Percentiles rank a stretch among this genome's conserved stretches.
Conservation (phyloP, 2,888 invertebrate species). For the Aethes cnicana region DNA sequence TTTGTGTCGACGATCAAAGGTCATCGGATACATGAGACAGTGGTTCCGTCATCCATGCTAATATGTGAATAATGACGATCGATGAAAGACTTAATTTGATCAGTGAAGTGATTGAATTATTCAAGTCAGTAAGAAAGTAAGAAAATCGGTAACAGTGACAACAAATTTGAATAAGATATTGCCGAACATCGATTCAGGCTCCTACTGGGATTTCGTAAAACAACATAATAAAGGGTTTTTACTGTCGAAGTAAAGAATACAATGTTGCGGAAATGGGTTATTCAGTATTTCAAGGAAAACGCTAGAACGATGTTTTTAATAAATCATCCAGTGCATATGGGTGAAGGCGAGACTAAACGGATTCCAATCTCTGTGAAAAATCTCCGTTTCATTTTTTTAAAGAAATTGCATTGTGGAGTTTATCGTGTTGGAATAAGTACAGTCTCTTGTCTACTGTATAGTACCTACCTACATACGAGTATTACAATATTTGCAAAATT, state of each 20-base stretch:
- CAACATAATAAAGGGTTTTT: constrained; percentile 18
- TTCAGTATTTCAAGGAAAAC: constrained; percentile 5
- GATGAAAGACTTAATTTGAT: not conserved
- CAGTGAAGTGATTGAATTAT: not conserved
- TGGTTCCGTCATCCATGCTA: constrained; percentile 22
- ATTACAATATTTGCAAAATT: too few relatives aligned
- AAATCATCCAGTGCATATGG: too few relatives aligned
- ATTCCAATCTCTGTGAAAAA: too few relatives aligned
- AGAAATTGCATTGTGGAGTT: too few relatives aligned
- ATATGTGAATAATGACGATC: constrained; percentile 8
- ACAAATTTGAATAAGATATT: constrained; percentile 4
- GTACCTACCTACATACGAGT: too few relatives aligned
- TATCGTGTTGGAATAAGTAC: too few relatives aligned
- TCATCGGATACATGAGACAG: constrained; percentile 13
- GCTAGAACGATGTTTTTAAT: not conserved
- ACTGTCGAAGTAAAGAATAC: constrained; percentile 19
- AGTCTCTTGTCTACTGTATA: too few relatives aligned
- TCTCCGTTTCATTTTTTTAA: too few relatives aligned
- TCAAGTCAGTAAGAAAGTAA: too few relatives aligned
- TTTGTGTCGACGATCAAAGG: constrained; percentile 4
- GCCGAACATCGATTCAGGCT: not conserved
- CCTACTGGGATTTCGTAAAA: constrained; percentile 4
- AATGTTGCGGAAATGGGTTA: constrained; percentile 2
- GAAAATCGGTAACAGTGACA: not conserved
- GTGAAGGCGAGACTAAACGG: too few relatives aligned